These are phyloP conservation scores for Laupala kohalensis DNA, from an alignment of 1,140 invertebrate species.

Conservation along the genomic window DNA sequence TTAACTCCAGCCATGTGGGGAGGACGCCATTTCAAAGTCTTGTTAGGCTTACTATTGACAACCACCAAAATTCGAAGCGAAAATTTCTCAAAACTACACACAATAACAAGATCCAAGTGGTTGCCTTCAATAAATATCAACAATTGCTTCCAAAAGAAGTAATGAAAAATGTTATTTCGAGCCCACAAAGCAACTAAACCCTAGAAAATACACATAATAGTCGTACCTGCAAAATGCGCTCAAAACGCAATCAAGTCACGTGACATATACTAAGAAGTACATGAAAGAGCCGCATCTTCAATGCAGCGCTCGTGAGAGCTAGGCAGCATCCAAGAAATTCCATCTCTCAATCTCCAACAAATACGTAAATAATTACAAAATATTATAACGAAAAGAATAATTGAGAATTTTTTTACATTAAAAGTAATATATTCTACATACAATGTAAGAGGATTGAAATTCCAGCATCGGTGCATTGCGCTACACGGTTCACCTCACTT, in stretches of 20 bases:
- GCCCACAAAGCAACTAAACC: constrained; percentile 1
- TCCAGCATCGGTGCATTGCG: too few relatives aligned
- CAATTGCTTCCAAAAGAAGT: background rate
- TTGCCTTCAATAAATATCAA: background rate
- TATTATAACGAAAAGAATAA: background rate
- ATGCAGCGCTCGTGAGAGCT: background rate
- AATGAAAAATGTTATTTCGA: background rate
- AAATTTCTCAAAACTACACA: constrained; percentile 1
- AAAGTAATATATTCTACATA: background rate
- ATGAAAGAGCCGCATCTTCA: background rate
- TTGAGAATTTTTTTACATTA: background rate
- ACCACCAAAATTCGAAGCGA: constrained; percentile 11
- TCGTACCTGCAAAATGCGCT: constrained; percentile 14
- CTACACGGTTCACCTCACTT: too few relatives aligned
- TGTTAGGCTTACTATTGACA: constrained; percentile 16
- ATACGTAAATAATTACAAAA: background rate
- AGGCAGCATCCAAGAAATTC: background rate
- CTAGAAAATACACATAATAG: constrained; percentile 10
- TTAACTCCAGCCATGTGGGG: constrained; percentile 13
- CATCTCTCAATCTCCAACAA: background rate
- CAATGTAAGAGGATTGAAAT: too few relatives aligned
- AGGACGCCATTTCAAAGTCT: constrained; percentile 17
- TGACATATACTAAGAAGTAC: constrained; percentile 10
- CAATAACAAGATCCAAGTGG: background rate
- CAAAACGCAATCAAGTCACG: constrained; percentile 14